phyloP scores from a whole-genome alignment of 2,113 vertebrate genomes.

The Gallinago undulata region DNA sequence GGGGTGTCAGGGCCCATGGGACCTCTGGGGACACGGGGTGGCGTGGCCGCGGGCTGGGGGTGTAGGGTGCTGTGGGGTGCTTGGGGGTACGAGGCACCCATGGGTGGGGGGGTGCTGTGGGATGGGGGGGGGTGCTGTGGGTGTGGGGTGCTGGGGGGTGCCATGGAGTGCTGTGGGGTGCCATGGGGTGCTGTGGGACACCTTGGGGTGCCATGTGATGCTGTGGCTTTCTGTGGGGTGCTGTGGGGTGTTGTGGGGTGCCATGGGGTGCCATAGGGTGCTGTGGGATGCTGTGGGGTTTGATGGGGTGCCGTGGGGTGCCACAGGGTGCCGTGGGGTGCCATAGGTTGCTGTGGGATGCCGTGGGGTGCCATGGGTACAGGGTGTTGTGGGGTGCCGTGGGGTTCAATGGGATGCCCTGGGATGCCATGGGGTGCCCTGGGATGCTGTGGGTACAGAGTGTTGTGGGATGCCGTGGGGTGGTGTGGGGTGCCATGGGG shows the following conservation, averaged over 20 bases:
- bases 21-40: not conserved
- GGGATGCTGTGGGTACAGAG: not conserved
- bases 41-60: not conserved
- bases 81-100: not conserved
- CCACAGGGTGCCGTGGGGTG: too few relatives aligned
- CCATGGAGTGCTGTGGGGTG: not conserved
- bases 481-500: not conserved
- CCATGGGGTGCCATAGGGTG: not conserved
- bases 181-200: too few relatives aligned
- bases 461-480: too few relatives aligned
- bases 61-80: not conserved
- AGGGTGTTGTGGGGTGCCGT: rapidly evolving
- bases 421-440: not conserved
- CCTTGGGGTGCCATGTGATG: too few relatives aligned
- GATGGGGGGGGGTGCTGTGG: not conserved
- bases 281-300: too few relatives aligned
- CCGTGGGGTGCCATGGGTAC: rapidly evolving
- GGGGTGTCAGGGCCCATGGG: too few relatives aligned
- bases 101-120: not conserved
- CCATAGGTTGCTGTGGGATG: too few relatives aligned
- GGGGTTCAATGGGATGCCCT: rapidly evolving
- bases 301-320: too few relatives aligned
- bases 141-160: too few relatives aligned
- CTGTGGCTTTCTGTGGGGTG: too few relatives aligned
- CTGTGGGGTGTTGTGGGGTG: not conserved